Evolutionary conservation across 2,888 invertebrate species (phyloP), one percentile per base, ranked within the genome.

Genomic region (Mythimna pallens): DNA sequence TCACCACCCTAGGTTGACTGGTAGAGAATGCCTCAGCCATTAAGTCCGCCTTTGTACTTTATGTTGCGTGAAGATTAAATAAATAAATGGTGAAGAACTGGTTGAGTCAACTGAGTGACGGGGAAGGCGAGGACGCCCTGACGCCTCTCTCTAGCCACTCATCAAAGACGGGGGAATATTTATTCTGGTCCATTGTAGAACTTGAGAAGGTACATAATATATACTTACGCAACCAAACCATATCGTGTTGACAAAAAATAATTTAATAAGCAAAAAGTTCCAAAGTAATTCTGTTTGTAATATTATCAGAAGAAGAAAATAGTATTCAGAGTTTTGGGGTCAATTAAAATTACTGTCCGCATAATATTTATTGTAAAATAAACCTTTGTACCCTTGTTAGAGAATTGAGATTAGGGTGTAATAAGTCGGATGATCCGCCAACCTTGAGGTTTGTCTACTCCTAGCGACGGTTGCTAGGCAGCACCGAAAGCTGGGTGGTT

Each of bases 381-480:
- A 70, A 65, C 71, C 47, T 64, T 78, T 78, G 8, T 0, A 1
- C 6, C 43, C 7, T 43, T 58, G 57, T 1, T 7, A 63, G 57
- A 80, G 65, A 65, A 70, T 65, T 69, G 22, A 67, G 40, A 63
- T 34, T 59, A 30, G 14, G 43, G 50, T 71, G 63, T 68, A 30
- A 54, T 70, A 72, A 64, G 59, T 40, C 64, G 54, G 50, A 74
- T 72, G 72, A 70, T 70, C 67, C 55, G n/a, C 22, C 54, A 77
- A 62, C 82, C 84, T 70, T 78, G 84, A 81, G 65, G 73, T 82
- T 84, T 73, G 64, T 64, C 65, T 65, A 65, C 76, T 74, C 84
- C 73, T 86, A 84, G 87, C 86, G 86, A 90, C 89, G 34, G 89
- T 90, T 86, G 89, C 92, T 82, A 86, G 73, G 92, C 83, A 83